These are phyloP conservation scores for Gastrophryne carolinensis DNA, from an alignment of 2,797 vertebrate genomes.

Conservation along the genomic window DNA sequence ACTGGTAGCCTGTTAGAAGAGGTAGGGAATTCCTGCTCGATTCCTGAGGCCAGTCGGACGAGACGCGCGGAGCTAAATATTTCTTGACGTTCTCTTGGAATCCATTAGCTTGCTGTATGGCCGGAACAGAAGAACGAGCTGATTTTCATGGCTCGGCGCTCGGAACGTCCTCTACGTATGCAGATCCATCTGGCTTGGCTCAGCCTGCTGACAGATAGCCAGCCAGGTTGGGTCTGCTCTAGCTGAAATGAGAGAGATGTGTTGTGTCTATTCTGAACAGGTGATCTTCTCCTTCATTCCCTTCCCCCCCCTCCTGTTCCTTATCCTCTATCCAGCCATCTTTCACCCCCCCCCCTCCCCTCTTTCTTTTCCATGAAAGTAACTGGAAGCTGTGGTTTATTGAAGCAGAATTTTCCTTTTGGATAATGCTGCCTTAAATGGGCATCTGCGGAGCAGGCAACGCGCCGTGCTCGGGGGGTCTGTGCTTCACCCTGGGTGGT, in stretches of 20 bases:
- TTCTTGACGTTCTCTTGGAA: too few relatives aligned
- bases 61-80: too few relatives aligned
- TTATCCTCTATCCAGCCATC: too few relatives aligned
- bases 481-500: constrained; percentile 1
- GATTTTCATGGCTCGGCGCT: not conserved
- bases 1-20: too few relatives aligned
- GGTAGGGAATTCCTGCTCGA: too few relatives aligned
- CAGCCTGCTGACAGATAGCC: not conserved
- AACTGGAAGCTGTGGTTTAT: constrained; percentile 17
- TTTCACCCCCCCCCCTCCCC: not conserved
- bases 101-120: too few relatives aligned
- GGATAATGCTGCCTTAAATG: constrained; percentile 43
- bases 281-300: not conserved
- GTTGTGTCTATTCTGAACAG: not conserved
- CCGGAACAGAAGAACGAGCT: too few relatives aligned
- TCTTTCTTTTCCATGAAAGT: not conserved
- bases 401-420: constrained; percentile 19
- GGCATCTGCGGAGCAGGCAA: constrained; percentile 30
- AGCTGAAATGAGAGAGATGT: not conserved
- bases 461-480: not conserved
- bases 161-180: not conserved
- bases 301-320: not conserved
- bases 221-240: not conserved
- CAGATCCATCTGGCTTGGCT: not conserved
- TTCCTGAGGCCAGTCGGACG: too few relatives aligned